phyloP scores from a whole-genome alignment of 2,113 vertebrate species.

The Rousettus leschenaultii region DNA sequence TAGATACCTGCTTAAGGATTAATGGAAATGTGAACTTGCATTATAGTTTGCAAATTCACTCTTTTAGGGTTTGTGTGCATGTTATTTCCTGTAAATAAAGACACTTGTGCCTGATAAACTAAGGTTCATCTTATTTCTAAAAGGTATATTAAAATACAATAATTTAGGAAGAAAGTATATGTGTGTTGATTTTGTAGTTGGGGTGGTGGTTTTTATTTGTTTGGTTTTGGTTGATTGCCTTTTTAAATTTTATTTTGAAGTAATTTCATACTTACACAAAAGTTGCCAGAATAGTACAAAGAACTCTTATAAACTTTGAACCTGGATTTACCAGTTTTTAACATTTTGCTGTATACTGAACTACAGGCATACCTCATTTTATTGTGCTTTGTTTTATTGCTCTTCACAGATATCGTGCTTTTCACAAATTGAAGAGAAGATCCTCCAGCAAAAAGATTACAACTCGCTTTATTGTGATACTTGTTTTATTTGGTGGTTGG shows the following conservation, averaged over 20 bases:
- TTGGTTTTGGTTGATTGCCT: not conserved
- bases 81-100: conserved; percentile 23
- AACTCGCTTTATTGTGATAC: not conserved
- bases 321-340: not conserved
- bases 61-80: not conserved
- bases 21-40: not conserved
- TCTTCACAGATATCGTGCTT: not conserved
- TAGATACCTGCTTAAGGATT: not conserved
- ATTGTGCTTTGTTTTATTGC: not conserved
- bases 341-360: not conserved
- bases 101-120: not conserved
- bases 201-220: not conserved
- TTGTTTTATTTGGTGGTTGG: not conserved
- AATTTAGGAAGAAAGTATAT: not conserved
- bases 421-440: not conserved
- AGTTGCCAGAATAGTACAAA: not conserved
- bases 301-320: not conserved
- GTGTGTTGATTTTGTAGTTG: not conserved
- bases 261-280: not conserved
- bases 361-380: not conserved
- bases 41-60: not conserved
- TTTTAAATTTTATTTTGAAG: conserved; percentile 26
- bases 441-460: not conserved
- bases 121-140: not conserved
- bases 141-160: not conserved